Base-by-base conservation (phyloP, 2,888 invertebrate species). In the Podotricha telesiphe region DNA sequence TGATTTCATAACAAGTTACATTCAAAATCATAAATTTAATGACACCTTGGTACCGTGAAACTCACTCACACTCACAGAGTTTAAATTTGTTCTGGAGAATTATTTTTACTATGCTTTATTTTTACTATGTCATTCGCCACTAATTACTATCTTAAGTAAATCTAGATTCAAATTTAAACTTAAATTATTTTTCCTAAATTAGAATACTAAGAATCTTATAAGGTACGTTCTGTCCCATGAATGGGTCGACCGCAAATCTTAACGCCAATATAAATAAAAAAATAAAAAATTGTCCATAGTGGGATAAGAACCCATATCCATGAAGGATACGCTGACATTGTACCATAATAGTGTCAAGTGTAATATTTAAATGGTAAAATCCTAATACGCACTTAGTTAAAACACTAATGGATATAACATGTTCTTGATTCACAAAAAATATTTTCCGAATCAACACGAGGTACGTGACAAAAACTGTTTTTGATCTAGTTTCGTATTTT, bases 401-500 rank as follows among this genome's bases (percentile, higher is more conserved):
- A 45, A 59, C n/a, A 45, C n/a, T 59, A 45, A 59, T 59, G 59
- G 59, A n/a, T 10, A 45, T 59, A 45, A 28, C 45, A 59, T 59
- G 59, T 59, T 45, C 10, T 22, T 22, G 17, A n/a, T 22, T 2
- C 42, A 59, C 8, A 34, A 59, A 59, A 59, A 59, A 59, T 42
- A 34, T 28, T 28, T 4, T 28, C 6, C 28, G 6, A 22, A 45
- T 11, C 59, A 59, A 55, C 55, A 55, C 34, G 34, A 55, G 34
- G 10, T 55, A 45, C 59, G 45, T 58, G 50, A 48, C 40, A 70
- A 67, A 64, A 64, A 70, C 74, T 42, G 34, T 34, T 7, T 17
- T 11, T 42, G 37, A 37, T 37, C 10, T 37, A n/a, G n/a, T n/a
- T n/a, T n/a, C n/a, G n/a, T 10, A 37, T 8, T 37, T 37, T 37